Evolutionary conservation across 1,140 invertebrate species (phyloP).

Genomic region (Arctopsyche grandis): DNA sequence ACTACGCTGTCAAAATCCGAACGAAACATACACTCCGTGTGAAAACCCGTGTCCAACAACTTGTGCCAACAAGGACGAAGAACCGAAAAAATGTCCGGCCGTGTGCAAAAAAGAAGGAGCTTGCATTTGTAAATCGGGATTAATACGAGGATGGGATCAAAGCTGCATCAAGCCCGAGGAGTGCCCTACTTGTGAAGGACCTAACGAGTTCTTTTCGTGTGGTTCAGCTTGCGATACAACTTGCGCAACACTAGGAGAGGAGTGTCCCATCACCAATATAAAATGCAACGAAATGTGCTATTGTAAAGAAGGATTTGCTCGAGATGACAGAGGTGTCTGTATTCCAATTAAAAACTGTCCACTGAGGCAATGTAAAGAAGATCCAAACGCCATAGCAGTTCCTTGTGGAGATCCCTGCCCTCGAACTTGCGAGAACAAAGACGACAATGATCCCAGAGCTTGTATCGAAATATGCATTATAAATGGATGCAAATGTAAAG

Average conservation of each 20-base stretch:
- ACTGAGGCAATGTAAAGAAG: background rate
- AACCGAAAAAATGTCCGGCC: slow-evolving; percentile 39
- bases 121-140: slow-evolving; percentile 1
- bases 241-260: slow-evolving; percentile 16
- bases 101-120: background rate
- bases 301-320: too few relatives aligned
- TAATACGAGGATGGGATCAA: background rate
- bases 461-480: slow-evolving; percentile 59
- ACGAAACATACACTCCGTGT: slow-evolving; percentile 43
- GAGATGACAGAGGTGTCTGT: background rate
- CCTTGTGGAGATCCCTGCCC: slow-evolving; percentile 25
- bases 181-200: background rate
- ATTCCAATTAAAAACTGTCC: background rate
- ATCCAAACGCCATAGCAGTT: background rate
- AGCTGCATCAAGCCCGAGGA: background rate
- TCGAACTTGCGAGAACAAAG: slow-evolving; percentile 13
- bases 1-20: slow-evolving; percentile 25
- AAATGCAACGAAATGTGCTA: slow-evolving; percentile 45
- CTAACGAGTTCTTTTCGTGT: slow-evolving; percentile 27
- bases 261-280: background rate
- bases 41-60: slow-evolving; percentile 46
- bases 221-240: slow-evolving; percentile 21
- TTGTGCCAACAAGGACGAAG: slow-evolving; percentile 32
- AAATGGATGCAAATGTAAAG: slow-evolving; percentile 11
- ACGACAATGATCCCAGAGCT: slow-evolving; percentile 53